Conservation (phyloP, 2,888 invertebrate species). For the Harpalus rufipes region DNA sequence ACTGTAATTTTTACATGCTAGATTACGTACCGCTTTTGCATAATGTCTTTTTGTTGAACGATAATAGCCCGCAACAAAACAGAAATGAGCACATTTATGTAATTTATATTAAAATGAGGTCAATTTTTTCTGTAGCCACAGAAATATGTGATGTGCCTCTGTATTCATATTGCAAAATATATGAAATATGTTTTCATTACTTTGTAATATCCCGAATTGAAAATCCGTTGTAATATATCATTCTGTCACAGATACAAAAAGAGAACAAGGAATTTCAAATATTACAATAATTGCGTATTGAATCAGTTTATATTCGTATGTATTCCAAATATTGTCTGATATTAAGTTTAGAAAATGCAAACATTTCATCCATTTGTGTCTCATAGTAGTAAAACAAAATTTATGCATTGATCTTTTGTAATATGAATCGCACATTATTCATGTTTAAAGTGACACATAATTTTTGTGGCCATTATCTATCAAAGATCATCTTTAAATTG, state of each 20-base stretch:
- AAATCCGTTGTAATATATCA: neutral
- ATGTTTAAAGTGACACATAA: constrained; percentile 8
- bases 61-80: neutral
- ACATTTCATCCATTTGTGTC: constrained; percentile 28
- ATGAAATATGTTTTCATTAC: constrained; percentile 3
- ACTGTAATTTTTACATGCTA: too few relatives aligned
- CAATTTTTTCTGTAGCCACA: neutral
- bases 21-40: too few relatives aligned
- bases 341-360: neutral
- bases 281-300: constrained; percentile 3
- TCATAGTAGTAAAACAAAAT: constrained; percentile 19
- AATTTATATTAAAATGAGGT: constrained; percentile 1
- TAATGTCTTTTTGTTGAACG: neutral
- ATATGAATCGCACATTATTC: constrained; percentile 26
- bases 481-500: too few relatives aligned
- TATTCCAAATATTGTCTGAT: neutral
- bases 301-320: neutral
- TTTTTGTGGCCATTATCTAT: too few relatives aligned
- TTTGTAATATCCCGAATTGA: constrained; percentile 6
- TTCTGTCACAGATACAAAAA: neutral
- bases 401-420: constrained; percentile 18
- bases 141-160: neutral
- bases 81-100: neutral
- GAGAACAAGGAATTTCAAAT: constrained; percentile 2
- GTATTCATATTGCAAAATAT: constrained; percentile 3